phyloP scores from a whole-genome alignment of 2,797 vertebrate genomes.

The Muscicapa striata region DNA sequence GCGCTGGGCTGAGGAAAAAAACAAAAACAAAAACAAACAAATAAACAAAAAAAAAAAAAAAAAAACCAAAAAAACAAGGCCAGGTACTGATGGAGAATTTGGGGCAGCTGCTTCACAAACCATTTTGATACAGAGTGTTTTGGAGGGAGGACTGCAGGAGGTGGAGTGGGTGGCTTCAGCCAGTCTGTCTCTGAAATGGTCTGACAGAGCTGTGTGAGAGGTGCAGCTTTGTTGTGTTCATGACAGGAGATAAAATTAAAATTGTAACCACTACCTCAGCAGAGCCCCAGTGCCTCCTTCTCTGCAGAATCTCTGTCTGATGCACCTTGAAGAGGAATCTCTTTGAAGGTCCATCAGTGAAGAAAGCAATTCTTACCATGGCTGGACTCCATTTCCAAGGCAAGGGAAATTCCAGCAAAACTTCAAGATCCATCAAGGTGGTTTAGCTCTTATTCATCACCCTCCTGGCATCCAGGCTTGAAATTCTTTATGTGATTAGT shows the following conservation, averaged over 20 bases:
- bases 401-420: conserved; percentile 23
- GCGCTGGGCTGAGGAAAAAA: background rate
- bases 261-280: background rate
- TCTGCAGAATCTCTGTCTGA: background rate
- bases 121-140: background rate
- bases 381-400: background rate
- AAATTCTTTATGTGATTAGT: conserved; percentile 34
- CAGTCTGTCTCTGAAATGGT: background rate
- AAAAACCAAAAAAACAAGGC: background rate
- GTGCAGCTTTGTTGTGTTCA: background rate
- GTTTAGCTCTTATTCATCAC: conserved; percentile 45
- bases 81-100: background rate
- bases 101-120: background rate
- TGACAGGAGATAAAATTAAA: background rate
- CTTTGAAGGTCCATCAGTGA: conserved; percentile 19
- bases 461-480: conserved; percentile 3
- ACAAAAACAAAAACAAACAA: too few relatives aligned
- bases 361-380: background rate
- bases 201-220: background rate
- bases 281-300: background rate
- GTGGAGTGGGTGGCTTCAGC: background rate
- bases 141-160: background rate
- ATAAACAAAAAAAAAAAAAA: background rate
- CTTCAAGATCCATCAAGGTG: conserved; percentile 10
- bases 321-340: background rate